phyloP scores from a whole-genome alignment of 2,113 vertebrate genomes.

The Tapirus terrestris region DNA sequence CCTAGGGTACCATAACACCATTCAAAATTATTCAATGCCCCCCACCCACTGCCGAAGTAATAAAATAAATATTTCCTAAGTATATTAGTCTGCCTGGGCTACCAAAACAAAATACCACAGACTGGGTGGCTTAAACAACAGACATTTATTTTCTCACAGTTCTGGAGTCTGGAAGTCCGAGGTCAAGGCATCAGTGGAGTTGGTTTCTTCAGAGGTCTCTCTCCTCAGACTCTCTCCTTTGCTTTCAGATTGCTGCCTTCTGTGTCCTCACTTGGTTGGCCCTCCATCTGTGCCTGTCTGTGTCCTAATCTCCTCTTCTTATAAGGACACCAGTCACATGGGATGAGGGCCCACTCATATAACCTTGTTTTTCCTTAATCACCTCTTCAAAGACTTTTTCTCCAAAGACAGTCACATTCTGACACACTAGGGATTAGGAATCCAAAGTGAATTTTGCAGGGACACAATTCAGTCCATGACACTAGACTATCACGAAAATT shows the following conservation, averaged over 20 bases:
- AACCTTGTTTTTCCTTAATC: neutral
- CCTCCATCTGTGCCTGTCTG: neutral
- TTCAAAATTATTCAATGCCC: rapidly evolving
- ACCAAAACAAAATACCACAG: too few species aligned
- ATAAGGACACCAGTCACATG: neutral
- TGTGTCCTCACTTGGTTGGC: rapidly evolving
- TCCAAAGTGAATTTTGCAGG: neutral
- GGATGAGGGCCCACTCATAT: neutral
- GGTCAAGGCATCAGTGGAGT: neutral
- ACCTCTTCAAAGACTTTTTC: neutral
- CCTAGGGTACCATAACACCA: rapidly evolving
- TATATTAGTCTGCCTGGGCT: neutral
- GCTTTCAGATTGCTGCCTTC: neutral
- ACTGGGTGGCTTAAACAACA: neutral
- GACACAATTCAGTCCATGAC: neutral
- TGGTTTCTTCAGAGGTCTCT: neutral
- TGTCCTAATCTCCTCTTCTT: neutral
- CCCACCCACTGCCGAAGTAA: too few species aligned
- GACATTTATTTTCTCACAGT: neutral
- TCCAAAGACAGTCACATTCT: neutral
- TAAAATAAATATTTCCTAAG: neutral
- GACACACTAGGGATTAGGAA: too few species aligned
- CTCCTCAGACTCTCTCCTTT: too few species aligned
- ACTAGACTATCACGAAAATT: rapidly evolving
- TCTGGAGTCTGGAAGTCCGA: neutral